Conservation (phyloP, 92 coral and sea anemone species). For the Micromussa lordhowensis region DNA sequence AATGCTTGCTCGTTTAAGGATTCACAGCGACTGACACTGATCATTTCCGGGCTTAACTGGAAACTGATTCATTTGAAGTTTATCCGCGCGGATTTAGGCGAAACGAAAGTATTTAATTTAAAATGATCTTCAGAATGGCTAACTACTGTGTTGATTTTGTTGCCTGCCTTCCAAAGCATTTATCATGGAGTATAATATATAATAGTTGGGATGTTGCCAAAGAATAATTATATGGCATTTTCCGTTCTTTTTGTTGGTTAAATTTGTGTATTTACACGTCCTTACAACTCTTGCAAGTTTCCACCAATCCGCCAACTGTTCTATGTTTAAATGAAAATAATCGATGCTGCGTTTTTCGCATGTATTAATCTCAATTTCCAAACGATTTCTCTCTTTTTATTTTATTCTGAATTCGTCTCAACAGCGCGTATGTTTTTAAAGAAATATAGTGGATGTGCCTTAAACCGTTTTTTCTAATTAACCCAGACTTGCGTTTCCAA, state of each 20-base stretch:
- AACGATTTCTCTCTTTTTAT: too few species aligned
- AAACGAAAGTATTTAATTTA: background rate
- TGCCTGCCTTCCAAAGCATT: background rate
- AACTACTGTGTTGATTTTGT: background rate
- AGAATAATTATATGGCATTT: background rate
- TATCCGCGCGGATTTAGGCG: background rate
- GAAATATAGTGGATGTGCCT: too few species aligned
- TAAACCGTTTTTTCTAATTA: too few species aligned
- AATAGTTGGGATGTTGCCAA: background rate
- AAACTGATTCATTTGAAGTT: background rate
- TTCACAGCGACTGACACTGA: background rate
- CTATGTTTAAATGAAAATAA: too few species aligned
- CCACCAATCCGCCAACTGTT: too few species aligned
- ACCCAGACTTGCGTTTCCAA: too few species aligned
- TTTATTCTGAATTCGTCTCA: too few species aligned
- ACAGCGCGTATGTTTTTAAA: too few species aligned
- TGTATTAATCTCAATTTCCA: too few species aligned
- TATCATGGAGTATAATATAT: background rate
- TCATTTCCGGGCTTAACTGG: background rate
- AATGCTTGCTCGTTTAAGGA: background rate
- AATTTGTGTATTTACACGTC: too few species aligned
- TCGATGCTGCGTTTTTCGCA: too few species aligned
- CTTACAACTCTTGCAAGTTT: too few species aligned
- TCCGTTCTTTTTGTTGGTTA: background rate
- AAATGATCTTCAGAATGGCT: background rate